phyloP scores from a whole-genome alignment of 2,113 vertebrate species.

The Triplophysa dalaica region DNA sequence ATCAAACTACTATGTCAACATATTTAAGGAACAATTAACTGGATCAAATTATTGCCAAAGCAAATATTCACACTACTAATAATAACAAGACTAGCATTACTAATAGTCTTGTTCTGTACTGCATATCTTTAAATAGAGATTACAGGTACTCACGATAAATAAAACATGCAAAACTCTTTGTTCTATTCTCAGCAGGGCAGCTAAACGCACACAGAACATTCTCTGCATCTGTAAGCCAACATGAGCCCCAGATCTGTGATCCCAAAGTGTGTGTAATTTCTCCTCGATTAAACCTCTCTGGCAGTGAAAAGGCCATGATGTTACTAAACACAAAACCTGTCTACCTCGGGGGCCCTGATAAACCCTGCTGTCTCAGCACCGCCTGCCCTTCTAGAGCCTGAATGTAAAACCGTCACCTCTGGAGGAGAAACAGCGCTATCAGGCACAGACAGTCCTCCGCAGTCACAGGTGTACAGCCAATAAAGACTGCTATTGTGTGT shows the following conservation, averaged over 20 bases:
- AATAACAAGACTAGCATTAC: neutral
- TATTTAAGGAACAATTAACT: no score
- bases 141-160: neutral
- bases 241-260: conserved; percentile 39
- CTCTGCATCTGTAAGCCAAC: neutral
- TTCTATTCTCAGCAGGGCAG: conserved; percentile 12
- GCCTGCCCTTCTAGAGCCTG: conserved; percentile 59
- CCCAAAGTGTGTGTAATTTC: conserved; percentile 51
- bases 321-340: conserved; percentile 62
- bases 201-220: neutral
- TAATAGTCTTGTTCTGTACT: neutral
- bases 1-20: no score
- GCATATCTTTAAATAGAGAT: neutral
- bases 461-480: neutral
- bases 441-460: conserved; percentile 57
- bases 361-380: conserved; percentile 54
- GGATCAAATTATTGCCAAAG: neutral
- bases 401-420: conserved; percentile 63
- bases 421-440: conserved; percentile 71
- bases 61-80: neutral
- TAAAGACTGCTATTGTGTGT: conserved; percentile 22
- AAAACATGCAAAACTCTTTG: neutral
- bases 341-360: conserved; percentile 44
- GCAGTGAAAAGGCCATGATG: conserved; percentile 61
- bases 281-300: conserved; percentile 59